phyloP scores from a whole-genome alignment of 2,888 invertebrate genomes.

The Papilio elwesi region DNA sequence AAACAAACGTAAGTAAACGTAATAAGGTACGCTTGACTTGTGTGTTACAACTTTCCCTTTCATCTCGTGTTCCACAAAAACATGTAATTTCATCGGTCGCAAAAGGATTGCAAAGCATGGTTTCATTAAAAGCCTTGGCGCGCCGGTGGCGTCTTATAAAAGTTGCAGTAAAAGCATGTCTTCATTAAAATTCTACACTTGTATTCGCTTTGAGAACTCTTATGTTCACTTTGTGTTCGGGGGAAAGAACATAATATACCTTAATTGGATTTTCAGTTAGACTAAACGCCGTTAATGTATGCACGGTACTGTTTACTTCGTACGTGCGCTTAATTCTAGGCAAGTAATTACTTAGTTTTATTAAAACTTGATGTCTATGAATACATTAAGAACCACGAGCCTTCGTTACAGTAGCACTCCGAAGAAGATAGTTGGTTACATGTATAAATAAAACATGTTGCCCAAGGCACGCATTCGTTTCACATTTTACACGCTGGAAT shows the following conservation, averaged over 20 bases:
- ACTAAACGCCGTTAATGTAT: constrained; percentile 8
- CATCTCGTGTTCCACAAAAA: not conserved
- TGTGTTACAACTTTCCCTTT: not conserved
- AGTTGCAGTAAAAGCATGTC: constrained; percentile 21
- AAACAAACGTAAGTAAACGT: too few species aligned
- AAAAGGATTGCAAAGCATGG: constrained; percentile 8
- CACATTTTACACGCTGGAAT: too few species aligned
- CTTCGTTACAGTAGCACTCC: too few species aligned
- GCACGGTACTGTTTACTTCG: not conserved
- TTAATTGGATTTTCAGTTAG: constrained; percentile 15
- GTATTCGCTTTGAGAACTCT: constrained; percentile 9
- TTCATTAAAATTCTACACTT: constrained; percentile 31
- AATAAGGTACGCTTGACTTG: not conserved
- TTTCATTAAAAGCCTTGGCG: constrained; percentile 30
- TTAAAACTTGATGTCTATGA: not conserved
- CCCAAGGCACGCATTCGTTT: too few species aligned
- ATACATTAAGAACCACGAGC: too few species aligned
- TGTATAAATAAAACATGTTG: too few species aligned
- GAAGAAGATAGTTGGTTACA: too few species aligned
- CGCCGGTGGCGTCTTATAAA: constrained; percentile 24
- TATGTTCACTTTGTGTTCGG: constrained; percentile 14
- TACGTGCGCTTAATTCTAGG: not conserved
- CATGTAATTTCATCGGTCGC: not conserved
- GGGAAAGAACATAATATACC: constrained; percentile 10
- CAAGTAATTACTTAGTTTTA: not conserved